Percentiles rank a stretch among this genome's conserved stretches.
Evolutionary conservation across 2,113 vertebrate species (phyloP).

Genomic region (Desmodus rotundus): DNA sequence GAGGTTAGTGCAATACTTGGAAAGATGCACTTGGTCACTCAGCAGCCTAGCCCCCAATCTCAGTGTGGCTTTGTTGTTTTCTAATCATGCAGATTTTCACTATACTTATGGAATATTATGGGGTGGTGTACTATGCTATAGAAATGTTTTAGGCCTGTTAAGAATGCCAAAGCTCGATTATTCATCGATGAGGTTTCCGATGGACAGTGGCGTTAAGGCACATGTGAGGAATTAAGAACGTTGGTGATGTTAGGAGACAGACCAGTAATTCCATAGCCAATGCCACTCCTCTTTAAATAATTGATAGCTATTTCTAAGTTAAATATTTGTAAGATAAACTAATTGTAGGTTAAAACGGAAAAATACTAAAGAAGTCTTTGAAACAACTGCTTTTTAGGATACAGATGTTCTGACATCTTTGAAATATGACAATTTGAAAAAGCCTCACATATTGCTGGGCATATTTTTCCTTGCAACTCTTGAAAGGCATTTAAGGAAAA

Average conservation of each 20-base stretch:
- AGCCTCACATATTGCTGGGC: background rate
- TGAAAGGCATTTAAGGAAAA: slow-evolving; percentile 44
- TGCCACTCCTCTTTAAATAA: background rate
- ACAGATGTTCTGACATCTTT: slow-evolving; percentile 42
- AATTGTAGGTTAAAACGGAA: background rate
- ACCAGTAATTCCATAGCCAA: background rate
- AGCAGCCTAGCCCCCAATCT: background rate
- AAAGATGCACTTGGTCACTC: background rate
- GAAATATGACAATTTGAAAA: slow-evolving; percentile 1
- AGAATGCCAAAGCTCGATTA: background rate
- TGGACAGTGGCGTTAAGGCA: background rate
- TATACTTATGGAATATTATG: background rate
- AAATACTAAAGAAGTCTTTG: slow-evolving; percentile 4
- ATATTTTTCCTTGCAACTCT: slow-evolving; percentile 23
- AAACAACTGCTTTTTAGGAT: slow-evolving; percentile 19
- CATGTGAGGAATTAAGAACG: background rate
- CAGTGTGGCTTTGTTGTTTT: background rate
- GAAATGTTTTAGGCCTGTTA: background rate
- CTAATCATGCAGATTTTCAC: background rate
- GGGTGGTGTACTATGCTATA: background rate
- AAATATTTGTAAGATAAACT: background rate
- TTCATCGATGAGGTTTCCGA: background rate
- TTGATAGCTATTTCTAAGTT: background rate
- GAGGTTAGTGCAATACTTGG: background rate
- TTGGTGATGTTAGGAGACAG: background rate